phyloP scores from a whole-genome alignment of 30 jellyfish, hydroid and myxozoan genomes.

The Rhopilema esculentum region DNA sequence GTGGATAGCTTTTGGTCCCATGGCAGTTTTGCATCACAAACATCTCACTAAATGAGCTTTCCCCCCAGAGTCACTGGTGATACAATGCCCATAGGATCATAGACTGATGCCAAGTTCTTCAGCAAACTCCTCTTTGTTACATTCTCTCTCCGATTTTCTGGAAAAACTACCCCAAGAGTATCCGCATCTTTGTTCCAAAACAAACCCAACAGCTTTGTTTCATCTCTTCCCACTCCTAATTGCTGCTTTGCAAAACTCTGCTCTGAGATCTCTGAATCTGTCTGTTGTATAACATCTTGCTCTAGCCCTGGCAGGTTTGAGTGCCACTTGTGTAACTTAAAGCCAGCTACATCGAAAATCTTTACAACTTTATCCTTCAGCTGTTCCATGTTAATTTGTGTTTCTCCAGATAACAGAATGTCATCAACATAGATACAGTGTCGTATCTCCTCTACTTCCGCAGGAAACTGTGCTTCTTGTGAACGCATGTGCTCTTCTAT shows the following conservation, averaged over 20 bases:
- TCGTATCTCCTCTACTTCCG: neutral
- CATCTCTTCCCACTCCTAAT: constrained; percentile 3
- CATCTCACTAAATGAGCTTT: constrained; percentile 33
- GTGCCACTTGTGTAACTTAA: neutral
- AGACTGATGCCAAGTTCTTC: constrained; percentile 53
- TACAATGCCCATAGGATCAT: constrained; percentile 67
- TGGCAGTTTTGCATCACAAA: constrained; percentile 36
- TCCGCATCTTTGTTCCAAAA: constrained; percentile 62
- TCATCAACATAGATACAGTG: neutral
- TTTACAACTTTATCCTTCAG: constrained; percentile 17
- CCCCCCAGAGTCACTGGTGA: constrained; percentile 67
- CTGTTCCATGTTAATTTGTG: neutral
- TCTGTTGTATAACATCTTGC: neutral
- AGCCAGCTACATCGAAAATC: constrained; percentile 35
- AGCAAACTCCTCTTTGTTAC: constrained; percentile 68
- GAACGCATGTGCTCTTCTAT: constrained; percentile 9
- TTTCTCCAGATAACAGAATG: neutral
- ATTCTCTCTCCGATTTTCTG: constrained; percentile 8
- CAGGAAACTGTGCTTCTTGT: neutral
- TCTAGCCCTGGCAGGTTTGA: neutral
- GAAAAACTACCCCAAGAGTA: constrained; percentile 16
- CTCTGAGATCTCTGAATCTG: neutral
- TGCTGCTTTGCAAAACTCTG: constrained; percentile 35
- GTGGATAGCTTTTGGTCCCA: constrained; percentile 61
- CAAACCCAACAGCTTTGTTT: constrained; percentile 38